Percentiles rank a stretch among this genome's conserved stretches.
Evolutionary conservation across 2,113 vertebrate species (phyloP).

Genomic region (Micromys minutus): DNA sequence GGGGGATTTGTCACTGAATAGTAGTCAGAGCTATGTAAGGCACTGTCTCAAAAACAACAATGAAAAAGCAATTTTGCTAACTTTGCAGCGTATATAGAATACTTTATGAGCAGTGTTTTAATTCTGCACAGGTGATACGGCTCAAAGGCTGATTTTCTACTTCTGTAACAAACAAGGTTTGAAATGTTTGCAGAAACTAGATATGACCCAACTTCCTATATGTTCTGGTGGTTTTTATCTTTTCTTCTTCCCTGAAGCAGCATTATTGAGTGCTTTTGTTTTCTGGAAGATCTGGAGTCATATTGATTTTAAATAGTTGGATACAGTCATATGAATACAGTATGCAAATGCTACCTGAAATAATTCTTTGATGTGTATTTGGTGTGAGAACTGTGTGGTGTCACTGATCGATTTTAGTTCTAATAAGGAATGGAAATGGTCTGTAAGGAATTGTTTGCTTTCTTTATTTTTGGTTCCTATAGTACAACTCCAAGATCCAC

Average conservation of each 20-base stretch:
- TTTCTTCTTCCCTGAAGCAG: conserved; percentile 38
- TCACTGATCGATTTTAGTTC: conserved; percentile 35
- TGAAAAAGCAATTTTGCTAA: neutral
- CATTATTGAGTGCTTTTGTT: conserved; percentile 24
- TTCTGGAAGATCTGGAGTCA: conserved; percentile 45
- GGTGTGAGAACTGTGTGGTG: conserved; percentile 23
- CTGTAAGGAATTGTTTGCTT: too few species aligned
- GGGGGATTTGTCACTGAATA: neutral
- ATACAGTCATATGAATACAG: conserved; percentile 19
- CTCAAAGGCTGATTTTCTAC: conserved; percentile 32
- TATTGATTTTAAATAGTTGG: conserved; percentile 39
- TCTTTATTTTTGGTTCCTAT: conserved; percentile 5
- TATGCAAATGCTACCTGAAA: conserved; percentile 45
- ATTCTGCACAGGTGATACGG: conserved; percentile 32
- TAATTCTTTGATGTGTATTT: conserved; percentile 54
- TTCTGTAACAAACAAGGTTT: conserved; percentile 28
- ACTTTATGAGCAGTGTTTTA: conserved; percentile 37
- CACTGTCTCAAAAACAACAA: neutral
- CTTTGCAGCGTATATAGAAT: conserved; percentile 22
- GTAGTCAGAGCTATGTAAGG: neutral
- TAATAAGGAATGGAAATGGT: conserved; percentile 63
- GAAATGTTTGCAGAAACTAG: conserved; percentile 43
- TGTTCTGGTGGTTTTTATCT: neutral
- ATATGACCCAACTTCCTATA: neutral
- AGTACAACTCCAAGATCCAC: conserved; percentile 41